phyloP scores from a whole-genome alignment of 2,888 invertebrate species.

The Caradrina kadenii region DNA sequence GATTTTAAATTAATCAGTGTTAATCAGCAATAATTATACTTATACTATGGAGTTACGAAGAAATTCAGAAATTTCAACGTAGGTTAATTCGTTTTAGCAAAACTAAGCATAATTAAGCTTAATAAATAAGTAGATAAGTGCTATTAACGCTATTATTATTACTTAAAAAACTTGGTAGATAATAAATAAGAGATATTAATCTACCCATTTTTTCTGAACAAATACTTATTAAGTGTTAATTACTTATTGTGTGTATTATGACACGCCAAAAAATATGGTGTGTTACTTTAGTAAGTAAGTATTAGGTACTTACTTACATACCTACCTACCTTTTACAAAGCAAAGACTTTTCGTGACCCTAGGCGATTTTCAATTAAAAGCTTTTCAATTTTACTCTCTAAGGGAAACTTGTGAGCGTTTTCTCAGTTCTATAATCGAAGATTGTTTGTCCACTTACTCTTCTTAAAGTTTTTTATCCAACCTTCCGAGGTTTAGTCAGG shows the following conservation, averaged over 20 bases:
- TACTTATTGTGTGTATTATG: too few species aligned
- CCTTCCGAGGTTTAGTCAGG: slow-evolving; percentile 24
- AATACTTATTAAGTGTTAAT: not conserved
- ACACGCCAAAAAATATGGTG: slow-evolving; percentile 13
- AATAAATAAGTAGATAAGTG: too few species aligned
- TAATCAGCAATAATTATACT: too few species aligned
- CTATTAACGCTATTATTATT: too few species aligned
- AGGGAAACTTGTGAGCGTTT: slow-evolving; percentile 45
- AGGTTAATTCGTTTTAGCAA: too few species aligned
- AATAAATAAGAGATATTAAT: too few species aligned
- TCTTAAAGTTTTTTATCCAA: slow-evolving; percentile 38
- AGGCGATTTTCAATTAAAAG: slow-evolving; percentile 69
- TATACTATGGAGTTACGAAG: too few species aligned
- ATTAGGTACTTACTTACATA: slow-evolving; percentile 6
- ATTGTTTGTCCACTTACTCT: slow-evolving; percentile 46
- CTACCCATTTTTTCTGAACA: not conserved
- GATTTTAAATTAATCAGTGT: too few species aligned
- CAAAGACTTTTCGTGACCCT: slow-evolving; percentile 59
- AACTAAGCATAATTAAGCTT: too few species aligned
- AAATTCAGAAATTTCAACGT: too few species aligned
- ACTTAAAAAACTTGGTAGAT: too few species aligned
- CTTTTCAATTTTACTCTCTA: slow-evolving; percentile 65
- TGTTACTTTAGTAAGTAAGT: slow-evolving; percentile 4
- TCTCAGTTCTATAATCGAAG: slow-evolving; percentile 42
- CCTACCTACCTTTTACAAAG: slow-evolving; percentile 15